These are phyloP conservation scores for Shinisaurus crocodilurus DNA, from an alignment of 2,113 vertebrate species.

Conservation along the genomic window DNA sequence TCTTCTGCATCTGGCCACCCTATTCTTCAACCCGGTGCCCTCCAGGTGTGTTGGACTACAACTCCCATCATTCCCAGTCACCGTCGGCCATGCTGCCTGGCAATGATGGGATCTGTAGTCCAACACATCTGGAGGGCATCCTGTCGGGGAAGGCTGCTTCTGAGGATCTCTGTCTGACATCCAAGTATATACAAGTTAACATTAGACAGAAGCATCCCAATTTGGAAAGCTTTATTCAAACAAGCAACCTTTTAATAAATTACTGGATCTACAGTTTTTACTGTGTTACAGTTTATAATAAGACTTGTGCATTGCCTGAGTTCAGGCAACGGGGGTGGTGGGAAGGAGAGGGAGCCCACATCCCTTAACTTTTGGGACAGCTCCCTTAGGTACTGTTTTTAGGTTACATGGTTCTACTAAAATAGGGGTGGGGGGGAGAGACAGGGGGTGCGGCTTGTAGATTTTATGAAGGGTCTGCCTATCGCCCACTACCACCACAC, in stretches of 20 bases:
- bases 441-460: no score
- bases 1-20: no score
- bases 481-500: no score
- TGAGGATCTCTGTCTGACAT: no score
- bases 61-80: no score
- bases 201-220: slow-evolving; percentile 12
- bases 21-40: no score
- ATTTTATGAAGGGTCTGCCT: neutral
- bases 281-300: neutral
- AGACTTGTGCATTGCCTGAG: no score
- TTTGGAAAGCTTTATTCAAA: slow-evolving; percentile 8
- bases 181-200: neutral
- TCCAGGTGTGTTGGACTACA: no score
- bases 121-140: no score
- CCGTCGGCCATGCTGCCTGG: no score
- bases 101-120: no score
- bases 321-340: neutral
- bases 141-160: no score
- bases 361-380: neutral
- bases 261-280: neutral
- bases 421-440: neutral
- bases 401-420: neutral
- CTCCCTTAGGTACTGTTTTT: neutral
- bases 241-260: neutral
- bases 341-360: neutral